Conservation (phyloP, 2,888 invertebrate species). For the Dynastes tityus region DNA sequence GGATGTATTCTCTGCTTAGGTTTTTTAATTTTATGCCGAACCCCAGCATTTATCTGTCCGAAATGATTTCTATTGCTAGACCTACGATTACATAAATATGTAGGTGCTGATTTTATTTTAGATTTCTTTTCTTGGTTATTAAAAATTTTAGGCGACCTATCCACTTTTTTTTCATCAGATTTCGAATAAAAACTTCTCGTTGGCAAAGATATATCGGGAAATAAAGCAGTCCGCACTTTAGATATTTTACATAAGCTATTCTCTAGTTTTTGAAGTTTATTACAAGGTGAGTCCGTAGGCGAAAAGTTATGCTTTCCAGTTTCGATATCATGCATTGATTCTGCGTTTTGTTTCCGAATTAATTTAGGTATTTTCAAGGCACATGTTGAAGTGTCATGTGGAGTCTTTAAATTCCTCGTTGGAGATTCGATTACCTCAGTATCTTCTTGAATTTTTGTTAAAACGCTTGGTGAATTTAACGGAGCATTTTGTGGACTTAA, state of each 20-base stretch:
- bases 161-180: slow-evolving; percentile 56
- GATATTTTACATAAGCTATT: slow-evolving; percentile 58
- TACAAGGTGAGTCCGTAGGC: slow-evolving; percentile 49
- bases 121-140: slow-evolving; percentile 43
- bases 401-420: slow-evolving; percentile 65
- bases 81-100: slow-evolving; percentile 65
- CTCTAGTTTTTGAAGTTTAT: slow-evolving; percentile 57
- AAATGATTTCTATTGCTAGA: slow-evolving; percentile 67
- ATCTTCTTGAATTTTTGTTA: slow-evolving; percentile 48
- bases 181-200: slow-evolving; percentile 75
- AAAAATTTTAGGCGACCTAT: slow-evolving; percentile 20
- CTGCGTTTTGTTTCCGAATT: slow-evolving; percentile 63
- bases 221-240: slow-evolving; percentile 67
- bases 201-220: slow-evolving; percentile 70
- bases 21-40: slow-evolving; percentile 77
- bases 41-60: slow-evolving; percentile 80
- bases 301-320: slow-evolving; percentile 54
- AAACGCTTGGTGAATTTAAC: neutral
- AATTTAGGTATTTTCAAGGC: slow-evolving; percentile 63
- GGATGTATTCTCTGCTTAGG: slow-evolving; percentile 72
- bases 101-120: slow-evolving; percentile 49
- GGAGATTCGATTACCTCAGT: slow-evolving; percentile 63
- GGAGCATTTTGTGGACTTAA: slow-evolving; percentile 54
- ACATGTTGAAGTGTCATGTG: slow-evolving; percentile 65
- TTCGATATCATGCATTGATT: slow-evolving; percentile 54